Conservation (phyloP, 1,140 invertebrate genomes). For the Helicorthomorpha holstii region DNA sequence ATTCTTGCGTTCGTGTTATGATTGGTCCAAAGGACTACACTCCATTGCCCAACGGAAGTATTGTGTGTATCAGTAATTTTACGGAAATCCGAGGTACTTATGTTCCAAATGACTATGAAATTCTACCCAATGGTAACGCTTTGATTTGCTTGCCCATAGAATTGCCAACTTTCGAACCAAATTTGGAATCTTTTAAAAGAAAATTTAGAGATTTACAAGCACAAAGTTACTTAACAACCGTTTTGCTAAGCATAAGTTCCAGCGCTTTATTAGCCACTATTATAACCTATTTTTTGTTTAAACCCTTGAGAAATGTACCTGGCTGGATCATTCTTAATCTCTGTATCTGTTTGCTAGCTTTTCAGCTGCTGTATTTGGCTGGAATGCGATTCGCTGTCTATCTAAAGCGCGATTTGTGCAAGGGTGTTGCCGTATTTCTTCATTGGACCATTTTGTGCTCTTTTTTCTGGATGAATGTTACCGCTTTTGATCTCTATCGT, state of each 20-base stretch:
- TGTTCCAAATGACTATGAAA: not conserved
- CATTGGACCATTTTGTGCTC: constrained; percentile 11
- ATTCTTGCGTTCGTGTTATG: not conserved
- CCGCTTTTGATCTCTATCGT: constrained; percentile 14
- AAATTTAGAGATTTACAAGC: not conserved
- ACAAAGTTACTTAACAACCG: not conserved
- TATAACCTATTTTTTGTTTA: constrained; percentile 9
- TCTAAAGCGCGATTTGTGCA: constrained; percentile 1
- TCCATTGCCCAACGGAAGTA: not conserved
- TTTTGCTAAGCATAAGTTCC: not conserved
- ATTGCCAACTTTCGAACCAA: not conserved
- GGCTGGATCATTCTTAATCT: constrained; percentile 13
- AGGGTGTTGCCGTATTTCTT: constrained; percentile 4
- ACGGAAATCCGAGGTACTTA: not conserved
- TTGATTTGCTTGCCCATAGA: not conserved
- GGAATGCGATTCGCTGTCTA: not conserved
- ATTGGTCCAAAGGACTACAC: not conserved
- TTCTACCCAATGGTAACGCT: not conserved
- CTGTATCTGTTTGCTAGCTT: constrained; percentile 6
- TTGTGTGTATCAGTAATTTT: not conserved
- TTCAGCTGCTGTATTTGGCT: constrained; percentile 10
- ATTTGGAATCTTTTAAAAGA: not conserved
- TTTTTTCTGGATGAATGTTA: constrained; percentile 15
- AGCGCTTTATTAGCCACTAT: constrained; percentile 7
- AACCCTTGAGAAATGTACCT: constrained; percentile 9